phyloP scores from a whole-genome alignment of 2,113 vertebrate genomes.

The Euleptes europaea region DNA sequence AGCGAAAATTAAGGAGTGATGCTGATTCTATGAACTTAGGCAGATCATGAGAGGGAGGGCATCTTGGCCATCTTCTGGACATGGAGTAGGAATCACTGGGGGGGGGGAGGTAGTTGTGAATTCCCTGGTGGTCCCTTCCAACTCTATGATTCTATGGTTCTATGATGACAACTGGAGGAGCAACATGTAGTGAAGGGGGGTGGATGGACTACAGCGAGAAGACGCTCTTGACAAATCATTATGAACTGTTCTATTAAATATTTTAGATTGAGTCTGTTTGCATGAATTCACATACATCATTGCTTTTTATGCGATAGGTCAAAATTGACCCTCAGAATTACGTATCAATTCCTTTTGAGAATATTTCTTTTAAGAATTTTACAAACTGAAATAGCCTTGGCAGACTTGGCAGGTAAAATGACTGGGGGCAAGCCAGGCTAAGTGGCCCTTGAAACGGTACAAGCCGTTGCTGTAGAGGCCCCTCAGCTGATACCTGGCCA shows the following conservation, averaged over 20 bases:
- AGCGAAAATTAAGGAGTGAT: conserved; percentile 22
- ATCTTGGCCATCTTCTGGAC: too few species aligned
- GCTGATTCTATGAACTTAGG: too few species aligned
- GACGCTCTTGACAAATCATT: conserved; percentile 43
- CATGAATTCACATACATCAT: conserved; percentile 30
- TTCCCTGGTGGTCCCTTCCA: too few species aligned
- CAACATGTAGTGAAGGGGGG: conserved; percentile 4
- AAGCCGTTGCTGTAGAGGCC: neutral
- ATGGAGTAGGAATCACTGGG: too few species aligned
- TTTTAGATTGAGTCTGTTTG: conserved; percentile 52
- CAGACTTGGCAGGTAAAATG: neutral
- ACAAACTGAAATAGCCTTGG: conserved; percentile 36
- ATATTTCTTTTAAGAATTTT: conserved; percentile 37
- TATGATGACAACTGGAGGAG: conserved; percentile 14
- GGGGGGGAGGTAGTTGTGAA: too few species aligned
- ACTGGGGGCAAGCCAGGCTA: too few species aligned
- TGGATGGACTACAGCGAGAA: conserved; percentile 32
- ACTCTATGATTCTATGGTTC: too few species aligned
- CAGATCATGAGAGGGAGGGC: too few species aligned
- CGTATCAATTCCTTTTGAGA: neutral
- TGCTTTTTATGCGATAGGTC: conserved; percentile 20
- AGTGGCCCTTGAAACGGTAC: neutral
- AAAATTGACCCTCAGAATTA: conserved; percentile 51
- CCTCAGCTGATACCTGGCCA: too few species aligned
- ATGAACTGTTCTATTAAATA: conserved; percentile 47